Conservation (phyloP, 2,113 vertebrate species). For the Phainopepla nitens region DNA sequence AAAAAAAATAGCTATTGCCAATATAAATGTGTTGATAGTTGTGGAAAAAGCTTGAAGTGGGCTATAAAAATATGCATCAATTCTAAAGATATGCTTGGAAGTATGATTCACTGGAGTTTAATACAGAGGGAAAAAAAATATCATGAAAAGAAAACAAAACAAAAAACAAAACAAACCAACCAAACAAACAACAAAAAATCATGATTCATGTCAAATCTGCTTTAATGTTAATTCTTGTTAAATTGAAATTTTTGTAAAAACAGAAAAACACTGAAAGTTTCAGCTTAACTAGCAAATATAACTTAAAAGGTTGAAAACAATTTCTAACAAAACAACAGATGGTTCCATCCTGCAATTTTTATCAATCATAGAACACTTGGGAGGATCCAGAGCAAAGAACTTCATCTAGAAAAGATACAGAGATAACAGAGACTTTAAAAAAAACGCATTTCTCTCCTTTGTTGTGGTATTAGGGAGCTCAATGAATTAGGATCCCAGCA, state of each 20-base stretch:
- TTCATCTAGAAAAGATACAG: neutral
- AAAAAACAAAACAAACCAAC: no score
- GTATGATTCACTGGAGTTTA: neutral
- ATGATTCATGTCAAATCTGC: neutral
- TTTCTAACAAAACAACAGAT: neutral
- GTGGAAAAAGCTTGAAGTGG: neutral
- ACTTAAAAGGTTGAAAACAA: neutral
- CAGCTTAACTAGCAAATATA: neutral
- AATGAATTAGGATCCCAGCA: neutral
- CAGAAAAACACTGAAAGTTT: neutral
- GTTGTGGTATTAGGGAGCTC: neutral
- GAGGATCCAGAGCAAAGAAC: neutral
- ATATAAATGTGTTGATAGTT: neutral
- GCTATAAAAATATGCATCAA: neutral
- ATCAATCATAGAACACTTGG: neutral
- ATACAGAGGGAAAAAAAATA: neutral
- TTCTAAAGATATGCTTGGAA: neutral
- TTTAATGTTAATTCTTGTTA: neutral
- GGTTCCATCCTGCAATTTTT: neutral
- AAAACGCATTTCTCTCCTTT: neutral
- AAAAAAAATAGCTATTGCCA: neutral
- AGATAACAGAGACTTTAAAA: neutral
- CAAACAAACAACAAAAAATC: no score
- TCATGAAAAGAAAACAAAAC: neutral
- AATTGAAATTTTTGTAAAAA: neutral